Percentiles rank a stretch among this genome's conserved stretches.
phyloP scores from a whole-genome alignment of 2,113 vertebrate species.

The Panthera tigris region DNA sequence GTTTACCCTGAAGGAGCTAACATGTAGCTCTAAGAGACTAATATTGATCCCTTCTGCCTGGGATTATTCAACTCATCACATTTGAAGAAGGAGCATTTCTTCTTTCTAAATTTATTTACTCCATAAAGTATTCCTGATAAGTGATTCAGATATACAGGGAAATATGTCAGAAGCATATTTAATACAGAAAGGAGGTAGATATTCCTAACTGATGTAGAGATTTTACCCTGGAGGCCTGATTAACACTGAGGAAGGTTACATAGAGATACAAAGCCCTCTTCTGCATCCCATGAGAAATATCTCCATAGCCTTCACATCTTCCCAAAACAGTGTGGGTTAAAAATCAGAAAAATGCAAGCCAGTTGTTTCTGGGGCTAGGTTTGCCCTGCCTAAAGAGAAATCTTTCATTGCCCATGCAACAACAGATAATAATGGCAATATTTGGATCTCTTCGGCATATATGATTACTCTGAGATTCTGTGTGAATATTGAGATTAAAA shows the following conservation, averaged over 20 bases:
- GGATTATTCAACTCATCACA: not conserved
- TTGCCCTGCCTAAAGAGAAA: not conserved
- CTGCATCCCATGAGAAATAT: not conserved
- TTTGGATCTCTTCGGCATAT: not conserved
- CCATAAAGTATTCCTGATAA: constrained; percentile 6
- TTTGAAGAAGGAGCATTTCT: constrained; percentile 33
- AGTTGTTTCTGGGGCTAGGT: not conserved
- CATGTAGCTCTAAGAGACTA: not conserved
- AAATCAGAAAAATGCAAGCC: not conserved
- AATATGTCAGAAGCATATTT: not conserved
- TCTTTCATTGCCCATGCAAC: not conserved
- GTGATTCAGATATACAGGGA: not conserved
- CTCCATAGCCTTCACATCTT: not conserved
- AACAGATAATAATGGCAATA: not conserved
- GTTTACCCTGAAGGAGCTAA: not conserved
- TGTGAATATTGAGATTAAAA: not conserved
- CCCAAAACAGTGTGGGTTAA: not conserved
- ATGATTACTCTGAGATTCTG: not conserved
- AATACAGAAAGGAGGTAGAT: not conserved
- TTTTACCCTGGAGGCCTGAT: not conserved
- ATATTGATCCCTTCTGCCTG: not conserved
- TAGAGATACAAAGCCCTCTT: not conserved
- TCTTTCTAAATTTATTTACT: constrained; percentile 40
- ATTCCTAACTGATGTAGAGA: not conserved
- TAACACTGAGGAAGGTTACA: not conserved